A percentile compares a stretch with the other conserved stretches of the same genome.
phyloP scores from a whole-genome alignment of 2,797 vertebrate species.

The Sebastes glaucus region DNA sequence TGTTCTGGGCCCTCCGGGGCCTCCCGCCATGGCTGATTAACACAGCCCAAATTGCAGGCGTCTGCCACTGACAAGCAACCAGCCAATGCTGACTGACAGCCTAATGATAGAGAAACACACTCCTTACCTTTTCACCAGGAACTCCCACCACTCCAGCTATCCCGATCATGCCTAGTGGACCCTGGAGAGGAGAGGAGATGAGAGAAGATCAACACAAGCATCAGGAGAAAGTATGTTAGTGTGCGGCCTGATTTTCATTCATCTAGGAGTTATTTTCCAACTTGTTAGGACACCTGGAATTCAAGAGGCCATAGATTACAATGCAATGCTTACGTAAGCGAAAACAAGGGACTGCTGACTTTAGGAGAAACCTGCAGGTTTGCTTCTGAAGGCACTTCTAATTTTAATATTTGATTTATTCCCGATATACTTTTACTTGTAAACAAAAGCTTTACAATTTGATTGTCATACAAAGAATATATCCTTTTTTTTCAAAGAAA shows the following conservation, averaged over 20 bases:
- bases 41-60: conserved; percentile 70
- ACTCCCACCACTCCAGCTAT: conserved; percentile 86
- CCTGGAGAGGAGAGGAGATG: conserved; percentile 74
- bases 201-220: conserved; percentile 26
- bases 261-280: conserved; percentile 25
- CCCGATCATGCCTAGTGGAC: conserved; percentile 87
- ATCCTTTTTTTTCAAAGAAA: background rate
- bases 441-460: background rate
- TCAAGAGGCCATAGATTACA: conserved; percentile 39
- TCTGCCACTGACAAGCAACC: conserved; percentile 53
- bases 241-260: conserved; percentile 13
- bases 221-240: conserved; percentile 23
- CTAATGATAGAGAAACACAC: conserved; percentile 71
- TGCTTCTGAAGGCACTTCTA: background rate
- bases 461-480: no score
- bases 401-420: background rate
- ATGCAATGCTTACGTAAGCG: background rate
- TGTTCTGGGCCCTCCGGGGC: conserved; percentile 36
- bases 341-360: background rate
- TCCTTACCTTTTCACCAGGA: conserved; percentile 92
- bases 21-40: conserved; percentile 48
- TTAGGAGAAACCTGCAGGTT: conserved; percentile 2
- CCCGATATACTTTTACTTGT: background rate
- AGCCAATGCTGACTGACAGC: conserved; percentile 72
- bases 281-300: conserved; percentile 56